Evolutionary conservation across 2,888 invertebrate species (phyloP).

Genomic region (Pheosia tremula): DNA sequence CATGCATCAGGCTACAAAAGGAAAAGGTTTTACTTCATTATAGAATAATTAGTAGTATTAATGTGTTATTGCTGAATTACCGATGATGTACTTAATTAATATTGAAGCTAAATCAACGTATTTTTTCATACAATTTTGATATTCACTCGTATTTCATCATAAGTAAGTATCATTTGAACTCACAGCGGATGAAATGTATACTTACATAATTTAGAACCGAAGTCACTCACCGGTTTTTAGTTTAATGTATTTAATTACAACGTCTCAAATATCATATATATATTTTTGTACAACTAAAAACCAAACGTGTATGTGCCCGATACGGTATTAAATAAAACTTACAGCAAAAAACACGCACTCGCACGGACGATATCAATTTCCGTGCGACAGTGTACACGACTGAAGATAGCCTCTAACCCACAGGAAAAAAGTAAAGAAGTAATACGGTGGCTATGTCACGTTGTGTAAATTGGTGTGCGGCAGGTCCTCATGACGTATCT

Average conservation of each 20-base stretch:
- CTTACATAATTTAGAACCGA: not conserved
- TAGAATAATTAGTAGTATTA: too few relatives aligned
- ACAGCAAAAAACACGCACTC: constrained; percentile 17
- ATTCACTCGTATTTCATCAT: not conserved
- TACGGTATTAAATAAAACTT: constrained; percentile 7
- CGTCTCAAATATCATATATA: constrained; percentile 1
- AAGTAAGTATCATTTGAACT: not conserved
- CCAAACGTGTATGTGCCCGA: not conserved
- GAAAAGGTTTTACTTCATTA: not conserved
- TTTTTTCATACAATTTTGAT: not conserved
- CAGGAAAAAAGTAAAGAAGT: constrained; percentile 71
- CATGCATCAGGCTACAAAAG: not conserved
- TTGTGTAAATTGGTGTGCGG: constrained; percentile 46
- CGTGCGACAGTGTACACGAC: constrained; percentile 37
- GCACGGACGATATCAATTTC: constrained; percentile 32
- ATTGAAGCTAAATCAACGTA: too few relatives aligned
- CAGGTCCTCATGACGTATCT: constrained; percentile 60
- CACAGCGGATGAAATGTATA: not conserved
- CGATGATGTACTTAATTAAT: not conserved
- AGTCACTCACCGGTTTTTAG: not conserved
- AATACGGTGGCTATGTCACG: constrained; percentile 72
- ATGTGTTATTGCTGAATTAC: not conserved
- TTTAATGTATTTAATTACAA: constrained; percentile 4
- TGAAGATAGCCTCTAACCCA: constrained; percentile 45
- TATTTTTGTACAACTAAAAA: not conserved